Evolutionary conservation across 2,113 vertebrate genomes (phyloP), one percentile per base, ranked within the genome.

Genomic region (Phylloscopus trochiloides): DNA sequence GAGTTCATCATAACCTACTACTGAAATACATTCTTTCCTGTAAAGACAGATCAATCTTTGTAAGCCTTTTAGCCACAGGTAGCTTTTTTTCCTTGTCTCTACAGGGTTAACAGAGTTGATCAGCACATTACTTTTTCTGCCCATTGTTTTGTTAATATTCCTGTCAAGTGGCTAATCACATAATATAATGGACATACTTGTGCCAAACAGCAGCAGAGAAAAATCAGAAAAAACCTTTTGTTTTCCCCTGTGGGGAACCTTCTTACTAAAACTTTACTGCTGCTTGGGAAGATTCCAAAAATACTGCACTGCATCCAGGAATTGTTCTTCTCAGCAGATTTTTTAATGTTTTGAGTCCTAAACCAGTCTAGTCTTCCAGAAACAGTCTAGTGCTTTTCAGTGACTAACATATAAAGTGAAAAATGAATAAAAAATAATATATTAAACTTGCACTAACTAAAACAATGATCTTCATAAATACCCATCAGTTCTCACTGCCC

Each of bases 281-380:
- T 91, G 57, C 63, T 90, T 96, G 92, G 91, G n/a, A 94, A 61
- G n/a, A 57, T 67, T 97, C 94, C 92, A 96, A 58, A 84, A 97
- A 88, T 55, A 92, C 31, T 48, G 26, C 77, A 51, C 6, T 63
- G 65, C 81, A 97, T 93, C 93, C 90, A 74, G 93, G 95, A 97
- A 97, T 94, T 96, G 76, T 89, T 95, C 67, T 73, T 59, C 68
- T 86, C 47, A 50, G 50, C 42, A 63, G 19, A 32, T 47, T 42
- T 77, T 89, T 57, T 31, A 2, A 15, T 83, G 34, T 88, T 80
- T 77, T 67, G 59, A 66, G 34, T 74, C n/a, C 76, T 89, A 80
- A 83, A 86, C 42, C 38, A 92, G 34, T 26, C 43, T 68, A 59
- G 21, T 43, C 28, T 78, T 72, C 42, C 52, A 94, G 45, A 83